phyloP scores from a whole-genome alignment of 2,888 invertebrate genomes.

The Coecobrya sp. region DNA sequence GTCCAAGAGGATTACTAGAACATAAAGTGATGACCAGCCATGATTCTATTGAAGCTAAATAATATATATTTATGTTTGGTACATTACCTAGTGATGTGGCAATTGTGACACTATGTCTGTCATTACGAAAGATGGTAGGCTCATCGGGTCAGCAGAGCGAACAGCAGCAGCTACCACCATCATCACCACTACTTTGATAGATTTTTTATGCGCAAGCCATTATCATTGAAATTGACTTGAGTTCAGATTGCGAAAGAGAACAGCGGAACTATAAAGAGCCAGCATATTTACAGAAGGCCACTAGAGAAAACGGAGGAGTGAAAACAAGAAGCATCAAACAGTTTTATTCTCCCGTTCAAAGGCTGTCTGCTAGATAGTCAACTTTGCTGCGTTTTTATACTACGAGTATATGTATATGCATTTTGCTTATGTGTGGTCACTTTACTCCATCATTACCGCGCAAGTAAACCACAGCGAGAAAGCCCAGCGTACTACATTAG shows the following conservation, averaged over 20 bases:
- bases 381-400: neutral
- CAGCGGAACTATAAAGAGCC: neutral
- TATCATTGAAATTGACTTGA: slow-evolving; percentile 33
- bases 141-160: neutral
- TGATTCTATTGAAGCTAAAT: slow-evolving; percentile 6
- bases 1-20: neutral
- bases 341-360: neutral
- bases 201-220: slow-evolving; percentile 35
- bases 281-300: neutral
- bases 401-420: slow-evolving; percentile 2
- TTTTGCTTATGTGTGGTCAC: slow-evolving; percentile 28
- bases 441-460: slow-evolving; percentile 7
- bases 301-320: slow-evolving; percentile 19
- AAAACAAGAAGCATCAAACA: slow-evolving; percentile 19
- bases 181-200: neutral
- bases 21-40: slow-evolving; percentile 12
- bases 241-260: slow-evolving; percentile 35
- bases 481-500: slow-evolving; percentile 17
- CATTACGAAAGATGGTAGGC: neutral
- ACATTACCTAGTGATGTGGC: neutral
- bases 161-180: neutral
- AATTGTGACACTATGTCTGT: slow-evolving; percentile 12
- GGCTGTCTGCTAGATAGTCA: neutral
- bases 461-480: slow-evolving; percentile 7
- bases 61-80: neutral